Evolutionary conservation across 2,888 invertebrate species (phyloP).

Genomic region (Formica aserva): DNA sequence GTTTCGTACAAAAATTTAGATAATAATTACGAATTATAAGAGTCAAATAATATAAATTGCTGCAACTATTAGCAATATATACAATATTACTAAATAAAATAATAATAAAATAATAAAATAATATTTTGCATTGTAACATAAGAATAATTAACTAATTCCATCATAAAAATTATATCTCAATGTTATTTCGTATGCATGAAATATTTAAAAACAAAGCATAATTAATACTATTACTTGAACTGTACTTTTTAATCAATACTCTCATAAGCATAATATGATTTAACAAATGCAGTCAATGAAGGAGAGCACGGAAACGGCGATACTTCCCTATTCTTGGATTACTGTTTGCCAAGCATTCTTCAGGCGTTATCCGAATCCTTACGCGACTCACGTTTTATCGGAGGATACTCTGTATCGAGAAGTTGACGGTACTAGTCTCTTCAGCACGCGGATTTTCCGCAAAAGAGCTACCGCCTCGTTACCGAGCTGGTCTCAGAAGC

Average conservation of each 20-base stretch:
- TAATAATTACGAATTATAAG: neutral
- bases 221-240: neutral
- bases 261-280: conserved; percentile 24
- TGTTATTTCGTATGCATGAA: neutral
- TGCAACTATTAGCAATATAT: neutral
- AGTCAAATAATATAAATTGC: neutral
- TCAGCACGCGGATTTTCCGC: conserved; percentile 53
- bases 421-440: conserved; percentile 53
- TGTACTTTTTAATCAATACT: conserved; percentile 13
- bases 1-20: neutral
- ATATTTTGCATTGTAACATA: neutral
- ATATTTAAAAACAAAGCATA: neutral
- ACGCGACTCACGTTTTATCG: conserved; percentile 64
- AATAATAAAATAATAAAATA: too few species aligned
- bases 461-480: conserved; percentile 46
- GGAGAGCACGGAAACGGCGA: conserved; percentile 50
- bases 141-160: neutral
- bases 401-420: conserved; percentile 64
- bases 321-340: conserved; percentile 57
- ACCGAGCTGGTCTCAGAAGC: conserved; percentile 19
- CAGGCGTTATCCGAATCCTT: conserved; percentile 63
- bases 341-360: conserved; percentile 62
- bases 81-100: neutral
- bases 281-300: conserved; percentile 54
- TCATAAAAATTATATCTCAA: neutral